Evolutionary conservation across 2,113 vertebrate genomes (phyloP), one percentile per base, ranked within the genome.

Genomic region (Mystacornis crossleyi): DNA sequence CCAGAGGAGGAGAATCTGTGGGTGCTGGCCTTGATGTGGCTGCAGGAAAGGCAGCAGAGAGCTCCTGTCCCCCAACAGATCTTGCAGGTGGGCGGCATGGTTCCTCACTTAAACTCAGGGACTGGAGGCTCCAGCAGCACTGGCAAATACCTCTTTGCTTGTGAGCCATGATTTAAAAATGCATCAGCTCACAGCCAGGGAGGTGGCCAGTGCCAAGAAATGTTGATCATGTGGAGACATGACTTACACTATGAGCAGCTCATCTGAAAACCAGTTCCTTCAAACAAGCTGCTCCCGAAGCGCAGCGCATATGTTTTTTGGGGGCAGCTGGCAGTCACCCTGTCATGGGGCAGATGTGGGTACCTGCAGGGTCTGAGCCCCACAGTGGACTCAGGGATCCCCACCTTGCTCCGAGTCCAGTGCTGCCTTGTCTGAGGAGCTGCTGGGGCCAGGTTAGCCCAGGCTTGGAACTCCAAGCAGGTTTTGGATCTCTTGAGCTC

Each of bases 301-400:
- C 4, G 0, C 4, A 4, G 55, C 1, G 0, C 51, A 34, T 51
- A 77, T 9, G 4, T 58, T 86, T 48, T 42, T 54, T 0, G 0
- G 1, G 14, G 47, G 36, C 0, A 6, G 14, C 38, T 36, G 70
- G 53, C 10, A 17, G 42, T 53, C 3, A 3, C 47, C 47, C 25
- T 62, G 66, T 38, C 47, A 62, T 14, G 5, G 28, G 60, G 29
- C 67, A 55, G 45, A 74, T 18, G 13, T 1, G 3, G 9, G 42
- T 42, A 31, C 69, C 74, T 64, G 54, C 5, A 11, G 26, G 10
- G 14, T 65, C 61, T 6, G 2, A 73, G 36, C 74, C 26, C 45
- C 0, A 0, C 1, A 5, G 12, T 1, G 1, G 14, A 14, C 23
- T 71, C 1, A 0, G n/a, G 40, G 25, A 28, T 71, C 25, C 55